A percentile compares a stretch with the other conserved stretches of the same genome.
Conservation (phyloP, 2,113 vertebrate species). For the Melierax canorus region DNA sequence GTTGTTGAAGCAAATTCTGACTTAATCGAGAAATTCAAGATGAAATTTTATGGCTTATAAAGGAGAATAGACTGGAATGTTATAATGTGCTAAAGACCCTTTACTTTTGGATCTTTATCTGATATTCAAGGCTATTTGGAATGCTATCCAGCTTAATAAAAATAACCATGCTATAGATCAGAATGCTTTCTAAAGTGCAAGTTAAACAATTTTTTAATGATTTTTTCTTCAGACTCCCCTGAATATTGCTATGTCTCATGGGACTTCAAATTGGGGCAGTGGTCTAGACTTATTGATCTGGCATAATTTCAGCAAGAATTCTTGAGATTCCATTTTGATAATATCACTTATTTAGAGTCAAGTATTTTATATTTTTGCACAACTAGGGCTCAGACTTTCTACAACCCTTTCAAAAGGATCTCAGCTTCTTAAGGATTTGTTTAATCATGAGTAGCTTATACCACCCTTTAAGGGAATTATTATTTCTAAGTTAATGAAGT, state of each 20-base stretch:
- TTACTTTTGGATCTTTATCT: not conserved
- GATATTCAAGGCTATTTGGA: not conserved
- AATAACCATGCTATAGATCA: not conserved
- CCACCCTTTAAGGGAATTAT: not conserved
- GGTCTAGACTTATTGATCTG: not conserved
- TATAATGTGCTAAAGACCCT: not conserved
- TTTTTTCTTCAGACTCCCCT: not conserved
- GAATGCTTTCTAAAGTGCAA: not conserved
- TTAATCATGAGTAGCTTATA: not conserved
- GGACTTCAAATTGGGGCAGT: not conserved
- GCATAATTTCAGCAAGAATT: not conserved
- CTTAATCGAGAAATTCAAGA: not conserved
- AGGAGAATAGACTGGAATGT: not conserved
- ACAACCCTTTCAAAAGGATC: not conserved
- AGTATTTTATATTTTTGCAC: not conserved
- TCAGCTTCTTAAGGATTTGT: not conserved
- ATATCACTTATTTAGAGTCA: not conserved
- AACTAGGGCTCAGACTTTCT: not conserved
- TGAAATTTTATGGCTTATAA: not conserved
- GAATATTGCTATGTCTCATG: not conserved
- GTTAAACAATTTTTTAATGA: not conserved
- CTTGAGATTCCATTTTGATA: not conserved
- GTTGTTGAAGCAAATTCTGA: slow-evolving; percentile 1
- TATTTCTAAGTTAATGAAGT: not conserved
- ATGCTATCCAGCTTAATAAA: not conserved